Base-by-base conservation (phyloP, 1,140 invertebrate species). In the Akabosia matsudoensis region DNA sequence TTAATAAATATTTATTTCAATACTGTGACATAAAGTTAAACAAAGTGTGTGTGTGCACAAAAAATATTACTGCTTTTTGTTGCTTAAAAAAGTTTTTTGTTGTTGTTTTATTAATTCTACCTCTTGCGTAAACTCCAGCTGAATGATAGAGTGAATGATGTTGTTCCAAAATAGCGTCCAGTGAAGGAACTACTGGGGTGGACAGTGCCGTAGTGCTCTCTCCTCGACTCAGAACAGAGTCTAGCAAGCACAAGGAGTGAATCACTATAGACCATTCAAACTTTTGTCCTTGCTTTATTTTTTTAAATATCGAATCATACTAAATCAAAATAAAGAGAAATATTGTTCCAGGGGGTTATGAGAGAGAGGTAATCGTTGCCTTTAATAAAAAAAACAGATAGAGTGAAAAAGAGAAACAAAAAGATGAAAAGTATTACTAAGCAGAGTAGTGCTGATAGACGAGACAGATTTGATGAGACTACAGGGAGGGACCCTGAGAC, bases 241-340 rank as follows among this genome's bases (percentile, higher is more conserved):
- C 77, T 80, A 77, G 28, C 61, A 67, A 67, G 61, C 61, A 67
- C 61, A 67, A 67, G 61, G 61, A 67, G 28, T 67, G 61, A 67
- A 67, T 67, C 61, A 67, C 61, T 67, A 87, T 74, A 88, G 84
- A 70, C 87, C 45, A 70, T 74, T 67, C 28, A 76, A 56, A 78
- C 77, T 76, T 71, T 74, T 61, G n/a, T 67, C 61, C 61, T 61
- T 61, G 13, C 54, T 61, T 22, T n/a, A n/a, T 7, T 45, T 45
- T 45, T 45, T 45, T 45, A 45, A 45, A 45, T 10, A 45, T 10
- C 18, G 37, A 45, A 18, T 45, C 18, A n/a, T 16, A 61, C 4
- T 14, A 24, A 61, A 45, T 45, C 37, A 45, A 10, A 45, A 45
- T 45, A 45, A 18, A 45, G 37, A n/a, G n/a, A n/a, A n/a, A n/a